A percentile compares a stretch with the other conserved stretches of the same genome.
Conservation (phyloP, 1,140 invertebrate genomes). For the Asbolus verrucosus region DNA sequence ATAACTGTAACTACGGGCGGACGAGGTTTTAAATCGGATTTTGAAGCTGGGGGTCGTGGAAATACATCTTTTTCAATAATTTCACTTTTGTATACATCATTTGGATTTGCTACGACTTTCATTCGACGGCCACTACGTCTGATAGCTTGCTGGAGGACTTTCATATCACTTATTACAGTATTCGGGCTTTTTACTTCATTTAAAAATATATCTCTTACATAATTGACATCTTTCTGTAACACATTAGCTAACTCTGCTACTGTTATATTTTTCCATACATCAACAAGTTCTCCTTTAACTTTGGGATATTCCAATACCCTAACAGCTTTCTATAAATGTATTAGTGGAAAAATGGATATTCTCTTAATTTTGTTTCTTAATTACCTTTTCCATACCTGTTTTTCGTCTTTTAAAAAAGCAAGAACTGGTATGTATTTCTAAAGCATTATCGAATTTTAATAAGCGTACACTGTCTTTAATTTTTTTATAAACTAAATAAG, state of each 20-base stretch:
- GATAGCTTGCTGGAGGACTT: constrained; percentile 57
- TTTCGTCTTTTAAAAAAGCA: constrained; percentile 65
- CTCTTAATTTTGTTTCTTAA: no score
- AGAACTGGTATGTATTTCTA: constrained; percentile 55
- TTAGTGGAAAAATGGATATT: no score
- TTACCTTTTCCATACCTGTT: constrained; percentile 68
- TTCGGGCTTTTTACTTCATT: constrained; percentile 56
- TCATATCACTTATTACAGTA: constrained; percentile 58
- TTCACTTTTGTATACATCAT: constrained; percentile 52
- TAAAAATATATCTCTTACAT: constrained; percentile 60
- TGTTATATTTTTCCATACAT: constrained; percentile 85
- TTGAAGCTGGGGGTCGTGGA: constrained; percentile 70
- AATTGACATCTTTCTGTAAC: constrained; percentile 67
- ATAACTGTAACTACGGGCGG: constrained; percentile 97
- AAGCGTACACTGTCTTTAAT: constrained; percentile 16
- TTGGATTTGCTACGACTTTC: constrained; percentile 58
- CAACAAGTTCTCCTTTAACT: constrained; percentile 67
- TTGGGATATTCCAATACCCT: constrained; percentile 69
- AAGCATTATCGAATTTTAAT: neutral
- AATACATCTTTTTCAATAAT: constrained; percentile 57
- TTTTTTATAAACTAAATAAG: constrained; percentile 33
- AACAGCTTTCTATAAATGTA: constrained; percentile 66
- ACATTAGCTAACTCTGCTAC: constrained; percentile 77
- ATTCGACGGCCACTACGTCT: constrained; percentile 60
- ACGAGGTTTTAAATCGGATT: constrained; percentile 73